Percentiles rank a stretch among this genome's conserved stretches.
phyloP scores from a whole-genome alignment of 2,888 invertebrate species.

The Callimorpha dominula region DNA sequence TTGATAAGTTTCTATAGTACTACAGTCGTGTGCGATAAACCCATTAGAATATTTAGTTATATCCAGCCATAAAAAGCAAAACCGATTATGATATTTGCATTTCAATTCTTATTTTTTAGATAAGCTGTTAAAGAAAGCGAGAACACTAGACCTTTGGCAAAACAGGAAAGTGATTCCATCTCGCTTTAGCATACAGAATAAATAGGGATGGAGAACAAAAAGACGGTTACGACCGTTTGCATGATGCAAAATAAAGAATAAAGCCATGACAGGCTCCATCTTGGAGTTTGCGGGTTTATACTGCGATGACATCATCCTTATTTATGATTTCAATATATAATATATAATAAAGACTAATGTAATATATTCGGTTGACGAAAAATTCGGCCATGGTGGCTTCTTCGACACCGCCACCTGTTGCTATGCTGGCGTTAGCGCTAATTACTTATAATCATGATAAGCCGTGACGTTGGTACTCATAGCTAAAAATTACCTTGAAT shows the following conservation, averaged over 20 bases:
- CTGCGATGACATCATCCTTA: constrained; percentile 81
- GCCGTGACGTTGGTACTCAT: constrained; percentile 29
- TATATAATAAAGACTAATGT: constrained; percentile 65
- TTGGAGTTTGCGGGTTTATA: constrained; percentile 68
- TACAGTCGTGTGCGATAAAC: constrained; percentile 44
- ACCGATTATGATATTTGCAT: constrained; percentile 24
- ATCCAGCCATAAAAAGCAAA: constrained; percentile 20
- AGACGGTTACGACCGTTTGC: constrained; percentile 81
- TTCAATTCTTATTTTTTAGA: constrained; percentile 18
- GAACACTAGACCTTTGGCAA: constrained; percentile 67
- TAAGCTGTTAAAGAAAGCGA: constrained; percentile 63
- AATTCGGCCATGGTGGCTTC: constrained; percentile 48
- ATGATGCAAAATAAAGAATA: constrained; percentile 81
- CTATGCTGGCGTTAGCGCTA: constrained; percentile 56
- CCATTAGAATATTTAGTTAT: constrained; percentile 30
- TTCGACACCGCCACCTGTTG: constrained; percentile 56
- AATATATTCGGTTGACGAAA: constrained; percentile 63
- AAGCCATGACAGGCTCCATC: constrained; percentile 73
- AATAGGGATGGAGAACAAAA: constrained; percentile 74
- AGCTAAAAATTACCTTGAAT: constrained; percentile 20
- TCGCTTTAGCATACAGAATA: constrained; percentile 54
- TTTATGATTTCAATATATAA: constrained; percentile 83
- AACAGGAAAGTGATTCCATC: constrained; percentile 71
- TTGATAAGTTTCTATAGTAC: constrained; percentile 42
- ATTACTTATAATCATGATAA: constrained; percentile 50